Evolutionary conservation across 1,140 invertebrate genomes (phyloP).

Genomic region (Lepidurus arcticus): DNA sequence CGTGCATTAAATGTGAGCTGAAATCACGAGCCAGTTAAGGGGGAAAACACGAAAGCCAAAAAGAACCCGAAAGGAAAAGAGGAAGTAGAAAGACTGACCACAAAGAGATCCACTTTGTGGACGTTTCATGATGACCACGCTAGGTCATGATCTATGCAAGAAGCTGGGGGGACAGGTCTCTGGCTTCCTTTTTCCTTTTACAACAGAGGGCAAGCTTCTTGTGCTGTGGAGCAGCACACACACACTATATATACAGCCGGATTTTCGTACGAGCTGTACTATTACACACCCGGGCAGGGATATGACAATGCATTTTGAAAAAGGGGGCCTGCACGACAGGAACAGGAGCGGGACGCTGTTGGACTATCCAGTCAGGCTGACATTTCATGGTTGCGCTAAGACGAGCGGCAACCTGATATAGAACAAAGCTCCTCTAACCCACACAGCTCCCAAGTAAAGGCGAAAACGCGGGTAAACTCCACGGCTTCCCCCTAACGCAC

Average conservation of each 20-base stretch:
- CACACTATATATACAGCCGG: not conserved
- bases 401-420: not conserved
- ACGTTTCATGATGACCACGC: conserved; percentile 21
- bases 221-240: not conserved
- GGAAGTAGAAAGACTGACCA: conserved; percentile 14
- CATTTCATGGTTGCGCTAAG: not conserved
- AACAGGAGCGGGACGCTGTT: conserved; percentile 5
- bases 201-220: not conserved
- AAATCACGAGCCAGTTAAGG: not conserved
- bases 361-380: not conserved
- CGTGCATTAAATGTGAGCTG: not conserved
- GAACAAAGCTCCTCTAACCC: not conserved
- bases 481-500: not conserved
- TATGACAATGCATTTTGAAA: conserved; percentile 6
- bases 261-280: not conserved
- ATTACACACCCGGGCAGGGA: conserved; percentile 8
- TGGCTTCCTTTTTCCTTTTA: not conserved
- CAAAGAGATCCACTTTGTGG: conserved; percentile 13
- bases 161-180: not conserved
- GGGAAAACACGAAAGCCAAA: not conserved
- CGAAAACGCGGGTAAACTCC: conserved; percentile 18
- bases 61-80: not conserved
- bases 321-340: conserved; percentile 20
- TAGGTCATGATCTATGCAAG: conserved; percentile 19
- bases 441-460: not conserved